Base-by-base conservation (phyloP, 2,797 vertebrate genomes). In the Crenuchus spilurus region DNA sequence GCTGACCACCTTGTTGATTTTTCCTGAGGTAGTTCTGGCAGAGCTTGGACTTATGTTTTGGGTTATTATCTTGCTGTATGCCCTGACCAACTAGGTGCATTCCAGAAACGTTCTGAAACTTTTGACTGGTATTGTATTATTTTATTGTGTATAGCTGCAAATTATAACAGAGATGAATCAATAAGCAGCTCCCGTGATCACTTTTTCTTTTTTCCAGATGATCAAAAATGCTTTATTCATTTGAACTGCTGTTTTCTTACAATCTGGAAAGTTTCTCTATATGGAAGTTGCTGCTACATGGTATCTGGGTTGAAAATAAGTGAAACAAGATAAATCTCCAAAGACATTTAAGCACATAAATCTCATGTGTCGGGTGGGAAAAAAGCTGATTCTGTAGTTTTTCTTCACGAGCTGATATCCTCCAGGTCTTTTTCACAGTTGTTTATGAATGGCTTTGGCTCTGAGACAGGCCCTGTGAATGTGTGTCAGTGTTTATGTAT, bases 401-500 rank as follows among this genome's bases (percentile, higher is more conserved):
- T 16, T 52, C 33, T 35, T 35, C 49, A 49, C 30, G 49, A 18
- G 1, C 46, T 42, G 35, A 31, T 24, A 16, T 51, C 41, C 46
- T 61, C 11, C 13, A 28, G 26, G 5, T 41, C 3, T 0, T 20
- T 42, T 44, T 61, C 2, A 57, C 22, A 22, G 31, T 51, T 75
- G 46, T 75, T 68, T 61, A 74, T 55, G 41, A 58, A 49, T 58
- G 14, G 13, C 33, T 70, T 63, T 14, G 26, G 46, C 35, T 62
- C 4, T 1, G 24, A 52, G 51, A 26, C 11, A 28, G n/a, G 51
- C 4, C 13, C 10, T 58, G 55, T 35, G 31, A 11, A 4, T 58
- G 31, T 35, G 31, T 26, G 13, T 62, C 16, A n/a, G 46, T 49
- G 46, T 49, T 14, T 18, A 4, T 1, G 46, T 18, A n/a, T 49